phyloP scores from a whole-genome alignment of 2,113 vertebrate species.

The Miniopterus natalensis region DNA sequence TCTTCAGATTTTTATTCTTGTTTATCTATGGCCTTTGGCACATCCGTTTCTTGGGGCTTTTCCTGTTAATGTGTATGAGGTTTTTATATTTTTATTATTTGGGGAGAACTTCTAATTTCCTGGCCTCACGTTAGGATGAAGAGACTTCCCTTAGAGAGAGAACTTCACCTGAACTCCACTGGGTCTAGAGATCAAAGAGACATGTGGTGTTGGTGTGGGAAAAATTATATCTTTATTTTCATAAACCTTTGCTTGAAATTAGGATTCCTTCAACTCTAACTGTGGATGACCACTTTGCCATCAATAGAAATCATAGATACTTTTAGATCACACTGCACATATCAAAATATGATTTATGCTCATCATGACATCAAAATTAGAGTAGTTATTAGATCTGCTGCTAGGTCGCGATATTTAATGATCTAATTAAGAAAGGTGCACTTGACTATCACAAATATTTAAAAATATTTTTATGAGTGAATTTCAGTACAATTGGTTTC shows the following conservation, averaged over 20 bases:
- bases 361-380: neutral
- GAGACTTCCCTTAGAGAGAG: neutral
- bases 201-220: no score
- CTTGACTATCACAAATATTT: slow-evolving; percentile 19
- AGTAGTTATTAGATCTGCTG: neutral
- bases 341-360: neutral
- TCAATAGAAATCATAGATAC: neutral
- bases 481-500: slow-evolving; percentile 6
- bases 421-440: neutral
- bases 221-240: neutral
- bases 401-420: neutral
- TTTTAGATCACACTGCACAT: neutral
- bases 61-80: neutral
- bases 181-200: neutral
- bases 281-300: neutral
- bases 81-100: neutral
- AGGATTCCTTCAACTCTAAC: neutral
- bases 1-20: neutral
- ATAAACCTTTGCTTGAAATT: neutral
- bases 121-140: neutral
- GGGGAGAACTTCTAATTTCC: neutral
- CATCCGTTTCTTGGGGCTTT: neutral
- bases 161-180: neutral
- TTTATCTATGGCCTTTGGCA: neutral
- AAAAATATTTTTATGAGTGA: neutral